Evolutionary conservation across 2,888 invertebrate genomes (phyloP), one percentile per base, ranked within the genome.

Genomic region (Drosophila setosimentum): DNA sequence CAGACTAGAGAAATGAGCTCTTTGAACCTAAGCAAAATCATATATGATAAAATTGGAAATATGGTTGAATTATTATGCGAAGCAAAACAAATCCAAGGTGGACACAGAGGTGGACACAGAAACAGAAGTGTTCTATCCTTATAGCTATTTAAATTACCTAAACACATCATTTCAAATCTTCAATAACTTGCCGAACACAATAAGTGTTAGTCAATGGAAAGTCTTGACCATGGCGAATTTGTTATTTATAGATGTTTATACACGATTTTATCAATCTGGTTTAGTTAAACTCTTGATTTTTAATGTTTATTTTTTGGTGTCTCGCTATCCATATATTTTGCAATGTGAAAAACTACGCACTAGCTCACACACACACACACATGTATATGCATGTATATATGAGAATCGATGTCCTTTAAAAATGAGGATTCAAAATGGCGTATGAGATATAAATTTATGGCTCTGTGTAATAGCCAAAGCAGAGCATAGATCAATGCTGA

Each of bases 371-470:
- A 29, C 16, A 40, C 7, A 18, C 37, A 42, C 21, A 40, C 30
- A 55, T 29, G 29, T 4, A 30, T n/a, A 30, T n/a, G 53, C 33
- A n/a, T 64, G 11, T 21, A 66, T 29, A 40, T 40, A 32, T 13
- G n/a, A 30, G 18, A 18, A 51, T 51, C 13, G n/a, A 21, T 30
- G 30, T 50, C 29, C 50, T n/a, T n/a, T 29, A 29, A 13, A 11
- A 49, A 30, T 42, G 63, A 3, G 27, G 8, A 27, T 11, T 2
- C 29, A 45, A 68, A 53, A 40, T 13, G 58, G 64, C 68, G 69
- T 65, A 65, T 62, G 60, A 50, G 65, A 65, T 65, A 45, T 29
- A 18, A n/a, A 37, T 74, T 61, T 21, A 75, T 59, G 59, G n/a
- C 27, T 16, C 10, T 27, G 21, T 32, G 16, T 7, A 13, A 32